Conservation (phyloP, 2,113 vertebrate genomes). For the Rallus limicola region DNA sequence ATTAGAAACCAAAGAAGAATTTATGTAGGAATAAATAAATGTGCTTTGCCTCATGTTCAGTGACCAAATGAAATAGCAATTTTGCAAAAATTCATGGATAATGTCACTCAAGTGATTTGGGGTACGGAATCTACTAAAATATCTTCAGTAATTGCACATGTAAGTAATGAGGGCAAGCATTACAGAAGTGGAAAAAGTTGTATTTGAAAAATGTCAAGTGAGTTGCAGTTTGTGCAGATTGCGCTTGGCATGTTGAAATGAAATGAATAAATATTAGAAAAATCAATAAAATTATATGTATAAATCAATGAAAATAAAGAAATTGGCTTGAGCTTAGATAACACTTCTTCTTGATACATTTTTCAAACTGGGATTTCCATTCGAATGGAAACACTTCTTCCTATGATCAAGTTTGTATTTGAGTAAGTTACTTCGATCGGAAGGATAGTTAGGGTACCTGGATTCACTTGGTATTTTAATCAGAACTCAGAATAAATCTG, state of each 20-base stretch:
- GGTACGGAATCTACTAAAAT: neutral
- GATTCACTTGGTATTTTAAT: neutral
- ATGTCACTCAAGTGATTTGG: neutral
- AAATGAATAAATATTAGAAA: neutral
- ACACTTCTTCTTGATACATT: neutral
- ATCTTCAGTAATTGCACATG: neutral
- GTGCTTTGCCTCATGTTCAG: neutral
- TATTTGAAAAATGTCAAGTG: neutral
- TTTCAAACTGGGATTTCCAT: conserved; percentile 4
- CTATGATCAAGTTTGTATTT: neutral
- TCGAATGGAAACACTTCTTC: neutral
- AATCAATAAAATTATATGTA: neutral
- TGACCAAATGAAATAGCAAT: neutral
- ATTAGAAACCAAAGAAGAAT: neutral
- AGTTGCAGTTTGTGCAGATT: neutral
- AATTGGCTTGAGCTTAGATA: neutral
- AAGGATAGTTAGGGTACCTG: neutral
- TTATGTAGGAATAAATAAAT: neutral
- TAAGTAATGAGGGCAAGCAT: neutral
- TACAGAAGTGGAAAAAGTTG: neutral
- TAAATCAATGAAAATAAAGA: conserved; percentile 5
- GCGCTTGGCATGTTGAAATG: neutral
- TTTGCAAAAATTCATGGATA: neutral
- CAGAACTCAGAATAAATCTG: neutral
- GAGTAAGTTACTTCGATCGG: neutral